Evolutionary conservation across 2,113 vertebrate species (phyloP), one percentile per base, ranked within the genome.

Genomic region (Pteruthius melanotis): DNA sequence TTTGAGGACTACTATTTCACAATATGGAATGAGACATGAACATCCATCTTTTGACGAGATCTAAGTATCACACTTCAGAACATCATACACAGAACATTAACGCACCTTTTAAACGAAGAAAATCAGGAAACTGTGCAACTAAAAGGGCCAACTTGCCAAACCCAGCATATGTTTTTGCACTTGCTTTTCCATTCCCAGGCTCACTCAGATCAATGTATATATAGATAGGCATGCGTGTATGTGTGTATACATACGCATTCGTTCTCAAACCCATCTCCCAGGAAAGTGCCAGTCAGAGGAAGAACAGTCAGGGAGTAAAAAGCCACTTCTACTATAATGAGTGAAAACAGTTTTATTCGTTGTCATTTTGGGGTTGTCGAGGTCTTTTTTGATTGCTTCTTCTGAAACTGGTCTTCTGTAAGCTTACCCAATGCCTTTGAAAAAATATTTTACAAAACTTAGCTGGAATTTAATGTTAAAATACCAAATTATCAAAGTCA

Each of bases 81-180:
- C 74, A 87, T 76, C 76, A 66, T 5, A 76, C 27, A 31, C 61
- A 69, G 66, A 96, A 87, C 70, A 95, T 69, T 47, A 93, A 65
- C 0, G 1, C 42, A 95, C 89, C 95, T 95, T 94, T 90, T 65
- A 93, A 90, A 78, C 1, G 15, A 85, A 82, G 68, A 77, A 82
- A 93, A 85, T 80, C 30, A 39, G 57, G 66, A 72, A 89, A 85
- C 63, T 11, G 56, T 53, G 56, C 83, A 87, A 91, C 80, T 78
- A 59, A 88, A 97, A 76, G 60, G 78, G 93, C 68, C 57, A 78
- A 87, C 76, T 82, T 95, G 85, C 85, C 90, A 95, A 92, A 90
- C 37, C 19, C 26, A 90, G 88, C 79, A 95, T 53, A 92, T 28
- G 23, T 71, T 90, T 93, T 82, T 96, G 56, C 80, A 82, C 61